Base-by-base conservation (phyloP, 2,888 invertebrate species). In the Xestobium rufovillosum region DNA sequence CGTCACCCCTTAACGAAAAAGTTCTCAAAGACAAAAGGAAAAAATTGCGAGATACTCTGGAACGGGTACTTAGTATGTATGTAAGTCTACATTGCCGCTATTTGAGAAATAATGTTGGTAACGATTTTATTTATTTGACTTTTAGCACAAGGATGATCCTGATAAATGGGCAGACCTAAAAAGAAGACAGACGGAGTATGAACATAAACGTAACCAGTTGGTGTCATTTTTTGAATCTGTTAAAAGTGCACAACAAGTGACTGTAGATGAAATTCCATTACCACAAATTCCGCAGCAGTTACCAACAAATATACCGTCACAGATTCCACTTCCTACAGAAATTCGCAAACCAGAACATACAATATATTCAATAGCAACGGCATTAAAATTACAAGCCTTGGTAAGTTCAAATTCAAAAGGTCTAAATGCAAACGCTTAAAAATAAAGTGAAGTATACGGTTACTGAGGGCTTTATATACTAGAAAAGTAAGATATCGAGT, bases 11-110 rank as follows among this genome's bases (percentile, higher is more conserved):
- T 3, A 96, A 94, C 68, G 95, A 96, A 61, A 95, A 95, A 70
- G 96, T 96, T 1, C 68, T 96, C 31, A 89, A 92, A 63, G 96
- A 97, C 57, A 97, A 97, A 66, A 71, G 96, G 43, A 92, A 92
- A 64, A 96, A 96, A 63, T 70, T 97, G 23, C 81, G 86, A 64
- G 96, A 96, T 63, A 96, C 96, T 2, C 80, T 95, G 65, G 91
- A 94, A 50, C 76, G 95, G 56, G 92, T 96, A 23, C 76, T 92
- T 61, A 83, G 87, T 67, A 83, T 95, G 74, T 94, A 95, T 83
- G 92, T 92, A 80, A 83, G 85, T 83, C 73, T 51, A 4, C 26
- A 38, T 4, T 16, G n/a, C 23, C n/a, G n/a, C n/a, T n/a, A n/a
- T n/a, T n/a, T 36, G 15, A n/a, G 10, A 4, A 15, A 12, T 3